phyloP scores from a whole-genome alignment of 1,140 invertebrate genomes.

The Bombus confusus region DNA sequence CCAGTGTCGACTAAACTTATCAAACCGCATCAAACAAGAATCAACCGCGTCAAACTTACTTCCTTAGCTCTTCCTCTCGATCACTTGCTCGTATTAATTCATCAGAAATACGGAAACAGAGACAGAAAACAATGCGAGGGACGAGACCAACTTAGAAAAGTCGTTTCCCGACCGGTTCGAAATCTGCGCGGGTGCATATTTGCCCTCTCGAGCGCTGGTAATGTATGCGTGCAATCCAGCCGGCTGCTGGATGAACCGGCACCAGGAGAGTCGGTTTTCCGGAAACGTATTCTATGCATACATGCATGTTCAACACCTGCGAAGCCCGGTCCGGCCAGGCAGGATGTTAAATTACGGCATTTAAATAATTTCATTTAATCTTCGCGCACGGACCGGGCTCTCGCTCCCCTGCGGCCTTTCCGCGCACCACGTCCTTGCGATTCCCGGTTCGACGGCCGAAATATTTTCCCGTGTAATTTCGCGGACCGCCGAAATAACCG shows the following conservation, averaged over 20 bases:
- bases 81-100: neutral
- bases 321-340: constrained; percentile 62
- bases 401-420: neutral
- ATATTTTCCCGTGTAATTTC: constrained; percentile 47
- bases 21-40: neutral
- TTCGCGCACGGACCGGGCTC: constrained; percentile 45
- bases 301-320: constrained; percentile 77
- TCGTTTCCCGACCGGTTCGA: constrained; percentile 23
- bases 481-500: constrained; percentile 25
- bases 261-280: constrained; percentile 61
- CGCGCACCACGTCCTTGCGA: constrained; percentile 11
- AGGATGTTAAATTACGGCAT: constrained; percentile 77
- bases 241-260: constrained; percentile 33
- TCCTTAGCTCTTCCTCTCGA: neutral
- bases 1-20: neutral
- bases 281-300: constrained; percentile 77
- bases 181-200: constrained; percentile 43
- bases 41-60: neutral
- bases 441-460: constrained; percentile 36
- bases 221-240: constrained; percentile 67
- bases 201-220: constrained; percentile 57
- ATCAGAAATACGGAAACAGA: neutral
- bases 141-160: constrained; percentile 34
- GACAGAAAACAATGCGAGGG: neutral
- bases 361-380: constrained; percentile 80